Conservation (phyloP, 2,888 invertebrate genomes). For the Cataglyphis cursor region DNA sequence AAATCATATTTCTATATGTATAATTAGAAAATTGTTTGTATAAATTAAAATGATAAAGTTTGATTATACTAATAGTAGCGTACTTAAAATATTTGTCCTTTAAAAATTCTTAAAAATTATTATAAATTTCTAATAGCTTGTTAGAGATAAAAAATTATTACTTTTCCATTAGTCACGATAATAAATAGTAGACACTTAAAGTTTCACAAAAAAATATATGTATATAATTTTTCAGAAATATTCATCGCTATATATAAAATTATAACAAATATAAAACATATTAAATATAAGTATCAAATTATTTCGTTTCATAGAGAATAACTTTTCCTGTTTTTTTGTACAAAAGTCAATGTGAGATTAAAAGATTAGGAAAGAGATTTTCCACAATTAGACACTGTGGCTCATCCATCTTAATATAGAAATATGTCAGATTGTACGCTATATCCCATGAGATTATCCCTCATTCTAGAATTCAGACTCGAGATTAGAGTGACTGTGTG, state of each 20-base stretch:
- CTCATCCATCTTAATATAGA: slow-evolving; percentile 30
- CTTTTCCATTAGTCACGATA: too few relatives aligned
- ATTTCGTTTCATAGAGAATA: not conserved
- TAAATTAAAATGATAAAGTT: too few relatives aligned
- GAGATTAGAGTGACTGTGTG: slow-evolving; percentile 25
- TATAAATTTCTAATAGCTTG: too few relatives aligned
- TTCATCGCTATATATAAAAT: not conserved
- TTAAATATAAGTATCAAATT: not conserved
- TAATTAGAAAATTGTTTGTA: too few relatives aligned
- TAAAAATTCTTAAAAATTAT: too few relatives aligned
- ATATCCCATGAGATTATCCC: slow-evolving; percentile 39
- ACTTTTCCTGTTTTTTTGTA: not conserved
- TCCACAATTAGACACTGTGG: slow-evolving; percentile 5
- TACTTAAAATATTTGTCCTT: too few relatives aligned
- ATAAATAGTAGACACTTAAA: too few relatives aligned
- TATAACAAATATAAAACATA: not conserved
- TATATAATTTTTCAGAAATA: too few relatives aligned
- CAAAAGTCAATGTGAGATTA: not conserved
- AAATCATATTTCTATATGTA: too few relatives aligned
- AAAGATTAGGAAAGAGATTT: not conserved
- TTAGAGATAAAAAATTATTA: too few relatives aligned
- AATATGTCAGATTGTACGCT: slow-evolving; percentile 27
- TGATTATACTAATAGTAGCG: too few relatives aligned
- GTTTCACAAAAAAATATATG: too few relatives aligned
- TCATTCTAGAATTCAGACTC: slow-evolving; percentile 15